Percentiles rank a stretch among this genome's conserved stretches.
Evolutionary conservation across 2,888 invertebrate species (phyloP).

Genomic region (Drosophila peninsularis): DNA sequence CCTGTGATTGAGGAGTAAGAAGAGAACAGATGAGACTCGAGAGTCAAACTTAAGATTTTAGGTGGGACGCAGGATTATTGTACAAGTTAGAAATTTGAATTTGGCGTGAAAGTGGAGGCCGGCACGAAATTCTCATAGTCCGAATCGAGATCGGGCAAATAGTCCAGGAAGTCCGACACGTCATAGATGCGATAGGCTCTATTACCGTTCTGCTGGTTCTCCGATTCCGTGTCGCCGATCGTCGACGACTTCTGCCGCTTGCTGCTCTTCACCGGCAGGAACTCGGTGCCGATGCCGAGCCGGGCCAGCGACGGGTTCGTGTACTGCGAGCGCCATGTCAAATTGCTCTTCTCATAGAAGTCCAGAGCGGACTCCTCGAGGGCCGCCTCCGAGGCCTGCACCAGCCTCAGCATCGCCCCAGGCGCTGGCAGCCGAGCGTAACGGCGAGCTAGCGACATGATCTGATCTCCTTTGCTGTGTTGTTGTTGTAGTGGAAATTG

Average conservation of each 20-base stretch:
- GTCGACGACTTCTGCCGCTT: slow-evolving; percentile 1
- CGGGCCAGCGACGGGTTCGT: slow-evolving; percentile 28
- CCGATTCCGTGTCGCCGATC: slow-evolving; percentile 16
- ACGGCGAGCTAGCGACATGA: slow-evolving; percentile 7
- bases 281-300: slow-evolving; percentile 36
- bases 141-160: slow-evolving; percentile 22
- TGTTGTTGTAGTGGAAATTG: background rate
- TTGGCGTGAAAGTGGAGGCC: background rate
- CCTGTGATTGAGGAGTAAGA: slow-evolving; percentile 12
- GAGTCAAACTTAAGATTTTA: background rate
- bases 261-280: background rate
- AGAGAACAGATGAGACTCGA: background rate
- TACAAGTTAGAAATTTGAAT: slow-evolving; percentile 18
- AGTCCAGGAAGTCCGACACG: background rate
- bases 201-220: slow-evolving; percentile 27
- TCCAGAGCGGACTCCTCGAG: slow-evolving; percentile 38
- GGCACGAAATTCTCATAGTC: slow-evolving; percentile 29
- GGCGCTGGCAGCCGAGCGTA: slow-evolving; percentile 9
- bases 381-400: slow-evolving; percentile 23
- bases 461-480: background rate
- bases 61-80: background rate
- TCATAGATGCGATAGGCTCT: background rate
- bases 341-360: slow-evolving; percentile 41
- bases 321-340: slow-evolving; percentile 44
- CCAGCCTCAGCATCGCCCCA: slow-evolving; percentile 4